phyloP scores from a whole-genome alignment of 2,113 vertebrate genomes.

The Alethe diademata region DNA sequence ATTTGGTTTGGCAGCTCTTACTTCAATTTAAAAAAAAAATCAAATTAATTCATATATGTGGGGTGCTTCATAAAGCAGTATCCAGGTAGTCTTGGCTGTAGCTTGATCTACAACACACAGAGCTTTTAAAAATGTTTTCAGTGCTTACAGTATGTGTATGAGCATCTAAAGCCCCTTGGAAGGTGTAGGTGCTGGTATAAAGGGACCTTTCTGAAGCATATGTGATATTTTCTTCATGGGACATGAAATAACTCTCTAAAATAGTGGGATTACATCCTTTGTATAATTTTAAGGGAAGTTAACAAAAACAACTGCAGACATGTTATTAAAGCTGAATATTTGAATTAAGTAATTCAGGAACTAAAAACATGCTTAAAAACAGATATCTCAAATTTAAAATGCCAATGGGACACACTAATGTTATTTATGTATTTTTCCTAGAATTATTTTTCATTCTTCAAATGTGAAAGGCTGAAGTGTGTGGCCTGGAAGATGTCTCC shows the following conservation, averaged over 20 bases:
- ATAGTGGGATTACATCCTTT: background rate
- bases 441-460: background rate
- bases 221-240: background rate
- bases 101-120: background rate
- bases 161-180: background rate
- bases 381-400: background rate
- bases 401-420: background rate
- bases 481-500: background rate
- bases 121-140: background rate
- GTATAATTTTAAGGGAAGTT: background rate
- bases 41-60: fast-evolving
- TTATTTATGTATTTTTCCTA: background rate
- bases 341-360: background rate
- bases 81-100: background rate
- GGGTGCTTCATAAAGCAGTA: background rate
- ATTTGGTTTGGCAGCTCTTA: background rate
- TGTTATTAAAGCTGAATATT: background rate
- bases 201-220: background rate
- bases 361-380: background rate
- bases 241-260: background rate
- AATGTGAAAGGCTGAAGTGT: fast-evolving
- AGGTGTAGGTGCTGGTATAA: background rate
- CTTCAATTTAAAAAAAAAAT: background rate
- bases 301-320: background rate
- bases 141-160: background rate